Evolutionary conservation across 2,797 vertebrate genomes (phyloP).

Genomic region (Neosalanx taihuensis): DNA sequence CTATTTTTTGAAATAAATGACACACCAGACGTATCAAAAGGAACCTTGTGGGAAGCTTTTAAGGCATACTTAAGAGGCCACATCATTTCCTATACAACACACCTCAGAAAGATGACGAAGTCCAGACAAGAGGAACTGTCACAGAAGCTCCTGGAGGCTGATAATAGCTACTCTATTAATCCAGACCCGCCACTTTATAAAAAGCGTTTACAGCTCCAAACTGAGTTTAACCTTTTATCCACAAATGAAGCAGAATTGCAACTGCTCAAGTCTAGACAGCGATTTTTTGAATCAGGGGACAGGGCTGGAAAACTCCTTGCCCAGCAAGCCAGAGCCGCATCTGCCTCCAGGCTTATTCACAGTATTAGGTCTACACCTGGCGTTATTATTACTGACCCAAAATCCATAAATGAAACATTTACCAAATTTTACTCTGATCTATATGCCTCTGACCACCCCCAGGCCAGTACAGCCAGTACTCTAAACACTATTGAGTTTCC

Average conservation of each 20-base stretch:
- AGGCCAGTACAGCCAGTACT: conserved; percentile 3
- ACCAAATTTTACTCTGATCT: conserved; percentile 8
- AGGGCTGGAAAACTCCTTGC: conserved; percentile 8
- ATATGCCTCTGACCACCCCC: conserved; percentile 8
- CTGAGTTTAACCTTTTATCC: conserved; percentile 16
- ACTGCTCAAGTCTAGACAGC: neutral
- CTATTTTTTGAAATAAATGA: conserved; percentile 7
- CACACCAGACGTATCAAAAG: neutral
- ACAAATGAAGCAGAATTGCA: conserved; percentile 1
- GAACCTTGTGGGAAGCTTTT: neutral
- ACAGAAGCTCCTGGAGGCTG: too few relatives aligned
- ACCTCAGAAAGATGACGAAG: neutral
- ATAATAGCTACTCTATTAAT: too few relatives aligned
- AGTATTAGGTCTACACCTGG: neutral
- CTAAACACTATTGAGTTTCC: conserved; percentile 6
- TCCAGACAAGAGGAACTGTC: too few relatives aligned
- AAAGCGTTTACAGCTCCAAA: conserved; percentile 2
- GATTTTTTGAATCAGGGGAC: conserved; percentile 11
- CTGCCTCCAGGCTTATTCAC: conserved; percentile 11
- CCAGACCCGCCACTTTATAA: neutral
- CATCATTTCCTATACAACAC: neutral
- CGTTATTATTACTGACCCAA: conserved; percentile 10
- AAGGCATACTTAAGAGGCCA: conserved; percentile 6
- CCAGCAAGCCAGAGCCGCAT: conserved; percentile 7
- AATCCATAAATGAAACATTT: conserved; percentile 7